phyloP scores from a whole-genome alignment of 2,113 vertebrate species.

The Callopanchax toddi region DNA sequence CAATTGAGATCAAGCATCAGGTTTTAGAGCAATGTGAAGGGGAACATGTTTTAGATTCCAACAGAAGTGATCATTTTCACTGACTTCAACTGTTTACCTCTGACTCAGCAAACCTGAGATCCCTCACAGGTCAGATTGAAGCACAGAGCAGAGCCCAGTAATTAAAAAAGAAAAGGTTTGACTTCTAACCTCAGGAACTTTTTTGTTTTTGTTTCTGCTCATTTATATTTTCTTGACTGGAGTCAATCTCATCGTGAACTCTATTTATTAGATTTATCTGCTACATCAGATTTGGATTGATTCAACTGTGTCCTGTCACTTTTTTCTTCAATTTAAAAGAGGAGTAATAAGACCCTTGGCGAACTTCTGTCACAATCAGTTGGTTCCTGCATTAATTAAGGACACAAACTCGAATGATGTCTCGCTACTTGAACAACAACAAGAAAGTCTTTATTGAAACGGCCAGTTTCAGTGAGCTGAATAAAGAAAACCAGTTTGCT shows the following conservation, averaged over 20 bases:
- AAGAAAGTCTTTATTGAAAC: constrained; percentile 17
- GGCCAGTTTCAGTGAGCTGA: neutral
- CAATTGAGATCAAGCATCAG: neutral
- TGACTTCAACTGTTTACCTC: too few species aligned
- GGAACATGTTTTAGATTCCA: neutral
- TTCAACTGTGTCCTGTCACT: neutral
- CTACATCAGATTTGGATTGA: neutral
- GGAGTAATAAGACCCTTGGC: neutral
- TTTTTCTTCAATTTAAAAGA: neutral
- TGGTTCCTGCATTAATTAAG: neutral
- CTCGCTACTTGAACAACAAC: constrained; percentile 9
- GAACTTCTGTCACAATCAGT: neutral
- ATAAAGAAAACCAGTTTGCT: neutral
- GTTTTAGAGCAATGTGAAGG: neutral
- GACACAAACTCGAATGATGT: constrained; percentile 5
- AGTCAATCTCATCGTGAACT: too few species aligned
- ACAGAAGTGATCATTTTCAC: neutral
- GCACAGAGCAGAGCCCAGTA: too few species aligned
- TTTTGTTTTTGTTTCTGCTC: neutral
- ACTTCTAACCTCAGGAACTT: too few species aligned
- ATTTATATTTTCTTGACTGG: neutral
- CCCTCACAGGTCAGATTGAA: too few species aligned
- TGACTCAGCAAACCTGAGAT: too few species aligned
- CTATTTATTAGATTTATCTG: neutral
- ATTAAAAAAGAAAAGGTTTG: too few species aligned